Conservation (phyloP, 1,140 invertebrate species). For the Liolophura sinensis region DNA sequence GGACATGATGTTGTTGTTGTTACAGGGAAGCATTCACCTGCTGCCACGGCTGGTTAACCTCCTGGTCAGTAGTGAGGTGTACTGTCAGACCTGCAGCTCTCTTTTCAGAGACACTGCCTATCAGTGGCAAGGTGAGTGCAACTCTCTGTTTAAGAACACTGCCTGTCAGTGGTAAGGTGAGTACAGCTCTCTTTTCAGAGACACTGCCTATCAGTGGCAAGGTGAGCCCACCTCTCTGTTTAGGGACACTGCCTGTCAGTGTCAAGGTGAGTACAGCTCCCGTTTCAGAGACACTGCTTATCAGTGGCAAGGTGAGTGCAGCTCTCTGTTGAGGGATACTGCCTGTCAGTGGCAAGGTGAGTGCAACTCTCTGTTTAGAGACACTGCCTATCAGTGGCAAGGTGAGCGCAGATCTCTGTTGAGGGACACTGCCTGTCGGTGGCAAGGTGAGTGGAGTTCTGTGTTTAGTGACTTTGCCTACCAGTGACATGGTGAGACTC, state of each 20-base stretch:
- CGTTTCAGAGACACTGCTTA: conserved; percentile 91
- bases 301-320: conserved; percentile 41
- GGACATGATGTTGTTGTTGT: conserved; percentile 18
- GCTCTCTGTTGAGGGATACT: conserved; percentile 56
- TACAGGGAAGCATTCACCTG: conserved; percentile 87
- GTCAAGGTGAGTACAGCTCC: conserved; percentile 71
- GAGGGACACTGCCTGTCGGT: no score
- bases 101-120: conserved; percentile 91
- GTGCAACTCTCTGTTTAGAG: conserved; percentile 93
- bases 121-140: conserved; percentile 41
- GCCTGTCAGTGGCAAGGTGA: neutral
- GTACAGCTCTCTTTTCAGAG: conserved; percentile 93
- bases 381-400: conserved; percentile 69
- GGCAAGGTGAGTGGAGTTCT: neutral
- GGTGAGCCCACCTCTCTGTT: conserved; percentile 21
- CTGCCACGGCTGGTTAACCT: conserved; percentile 91
- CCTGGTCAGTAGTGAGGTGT: conserved; percentile 92
- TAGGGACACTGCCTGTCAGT: no score
- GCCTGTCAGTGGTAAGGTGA: neutral
- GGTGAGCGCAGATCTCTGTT: conserved; percentile 20
- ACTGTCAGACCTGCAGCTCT: conserved; percentile 92
- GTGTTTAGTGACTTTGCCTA: no score
- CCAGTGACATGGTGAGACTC: no score
- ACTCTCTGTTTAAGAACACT: conserved; percentile 56
- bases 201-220: conserved; percentile 69